Evolutionary conservation across 2,113 vertebrate species (phyloP).

Genomic region (Vimba vimba): DNA sequence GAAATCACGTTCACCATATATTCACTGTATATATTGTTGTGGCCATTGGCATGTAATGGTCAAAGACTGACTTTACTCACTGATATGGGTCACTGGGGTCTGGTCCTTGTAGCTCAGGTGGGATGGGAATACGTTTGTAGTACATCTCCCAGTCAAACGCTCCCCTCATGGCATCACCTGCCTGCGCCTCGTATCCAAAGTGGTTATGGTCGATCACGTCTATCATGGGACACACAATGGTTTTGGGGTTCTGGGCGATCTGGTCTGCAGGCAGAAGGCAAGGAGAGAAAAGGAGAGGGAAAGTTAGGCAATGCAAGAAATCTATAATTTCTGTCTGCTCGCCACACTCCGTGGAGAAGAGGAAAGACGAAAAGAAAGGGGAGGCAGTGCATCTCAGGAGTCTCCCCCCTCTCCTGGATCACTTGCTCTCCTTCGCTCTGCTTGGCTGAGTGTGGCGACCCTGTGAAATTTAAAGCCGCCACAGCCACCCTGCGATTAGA

Average conservation of each 20-base stretch:
- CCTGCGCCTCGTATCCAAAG: constrained; percentile 91
- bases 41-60: neutral
- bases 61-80: constrained; percentile 74
- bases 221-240: constrained; percentile 93
- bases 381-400: constrained; percentile 33
- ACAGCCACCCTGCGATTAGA: constrained; percentile 75
- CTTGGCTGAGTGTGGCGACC: constrained; percentile 55
- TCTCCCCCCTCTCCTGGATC: constrained; percentile 52
- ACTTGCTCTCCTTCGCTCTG: constrained; percentile 52
- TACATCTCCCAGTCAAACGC: constrained; percentile 96
- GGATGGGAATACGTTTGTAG: constrained; percentile 92
- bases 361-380: neutral
- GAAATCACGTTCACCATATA: too few relatives aligned
- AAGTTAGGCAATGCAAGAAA: constrained; percentile 1
- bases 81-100: constrained; percentile 91
- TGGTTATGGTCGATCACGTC: constrained; percentile 95
- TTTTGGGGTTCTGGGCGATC: constrained; percentile 89
- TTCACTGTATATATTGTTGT: too few relatives aligned
- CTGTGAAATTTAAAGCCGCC: constrained; percentile 63
- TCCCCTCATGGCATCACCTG: constrained; percentile 89
- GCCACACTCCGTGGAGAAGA: neutral
- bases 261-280: constrained; percentile 77
- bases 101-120: constrained; percentile 83
- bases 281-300: neutral
- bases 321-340: neutral